phyloP scores from a whole-genome alignment of 2,888 invertebrate species.

The Hypena proboscidalis region DNA sequence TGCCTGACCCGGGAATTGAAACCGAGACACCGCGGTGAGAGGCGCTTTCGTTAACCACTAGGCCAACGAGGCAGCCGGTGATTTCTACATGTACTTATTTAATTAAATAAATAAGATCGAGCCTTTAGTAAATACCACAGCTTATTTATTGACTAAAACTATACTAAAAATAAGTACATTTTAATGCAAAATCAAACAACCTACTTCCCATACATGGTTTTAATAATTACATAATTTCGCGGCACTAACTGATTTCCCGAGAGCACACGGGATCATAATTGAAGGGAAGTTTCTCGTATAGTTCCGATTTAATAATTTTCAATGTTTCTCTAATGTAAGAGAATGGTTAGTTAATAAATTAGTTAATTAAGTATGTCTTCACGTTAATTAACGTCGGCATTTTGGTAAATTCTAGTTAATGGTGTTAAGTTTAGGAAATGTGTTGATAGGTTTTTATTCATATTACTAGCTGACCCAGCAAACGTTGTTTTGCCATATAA shows the following conservation, averaged over 20 bases:
- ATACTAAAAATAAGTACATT: no score
- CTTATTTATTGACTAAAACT: no score
- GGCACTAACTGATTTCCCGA: constrained; percentile 25
- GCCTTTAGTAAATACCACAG: no score
- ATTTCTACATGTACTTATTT: no score
- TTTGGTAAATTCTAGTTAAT: not conserved
- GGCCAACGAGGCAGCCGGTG: no score
- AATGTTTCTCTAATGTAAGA: constrained; percentile 26
- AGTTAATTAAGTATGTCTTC: constrained; percentile 21
- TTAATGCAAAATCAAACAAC: no score
- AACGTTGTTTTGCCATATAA: no score
- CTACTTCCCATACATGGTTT: not conserved
- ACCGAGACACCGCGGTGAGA: no score
- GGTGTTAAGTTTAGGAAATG: not conserved
- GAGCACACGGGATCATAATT: constrained; percentile 10
- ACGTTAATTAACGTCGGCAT: constrained; percentile 17
- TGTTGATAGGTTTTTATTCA: not conserved
- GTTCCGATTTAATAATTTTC: constrained; percentile 29
- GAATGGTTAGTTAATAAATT: constrained; percentile 14
- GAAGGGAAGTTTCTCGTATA: constrained; percentile 8
- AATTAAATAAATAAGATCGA: no score
- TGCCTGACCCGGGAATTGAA: no score
- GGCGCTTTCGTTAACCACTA: no score
- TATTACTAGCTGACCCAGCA: no score
- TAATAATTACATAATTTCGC: constrained; percentile 20